Evolutionary conservation across 2,113 vertebrate genomes (phyloP).

Genomic region (Polyodon spathula): DNA sequence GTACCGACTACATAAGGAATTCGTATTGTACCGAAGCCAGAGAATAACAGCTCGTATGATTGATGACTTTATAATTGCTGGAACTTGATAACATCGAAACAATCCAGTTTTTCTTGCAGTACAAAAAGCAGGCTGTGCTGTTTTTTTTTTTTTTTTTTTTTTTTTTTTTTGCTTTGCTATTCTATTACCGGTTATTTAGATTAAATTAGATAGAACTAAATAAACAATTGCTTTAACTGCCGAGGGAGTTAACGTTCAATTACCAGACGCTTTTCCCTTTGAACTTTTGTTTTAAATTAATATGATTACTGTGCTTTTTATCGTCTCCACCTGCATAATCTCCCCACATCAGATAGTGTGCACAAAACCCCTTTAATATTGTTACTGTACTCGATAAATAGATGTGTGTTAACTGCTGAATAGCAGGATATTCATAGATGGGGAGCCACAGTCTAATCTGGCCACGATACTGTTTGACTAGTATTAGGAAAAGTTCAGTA

Average conservation of each 20-base stretch:
- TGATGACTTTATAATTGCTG: conserved; percentile 24
- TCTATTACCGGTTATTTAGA: conserved; percentile 44
- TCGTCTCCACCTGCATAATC: conserved; percentile 23
- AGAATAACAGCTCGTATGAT: conserved; percentile 13
- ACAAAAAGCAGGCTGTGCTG: not conserved
- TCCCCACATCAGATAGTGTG: conserved; percentile 25
- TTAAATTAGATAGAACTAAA: conserved; percentile 42
- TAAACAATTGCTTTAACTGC: conserved; percentile 36
- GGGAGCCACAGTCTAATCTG: too few species aligned
- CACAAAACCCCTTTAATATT: conserved; percentile 17
- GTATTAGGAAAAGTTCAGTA: too few species aligned
- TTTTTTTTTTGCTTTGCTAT: conserved; percentile 28
- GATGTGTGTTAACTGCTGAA: too few species aligned
- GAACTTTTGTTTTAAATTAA: conserved; percentile 41
- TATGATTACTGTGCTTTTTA: conserved; percentile 31
- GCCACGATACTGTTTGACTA: too few species aligned
- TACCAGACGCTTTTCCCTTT: conserved; percentile 26
- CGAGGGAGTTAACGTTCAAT: conserved; percentile 14
- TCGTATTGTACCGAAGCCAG: not conserved
- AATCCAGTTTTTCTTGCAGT: not conserved
- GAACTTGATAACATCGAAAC: conserved; percentile 22
- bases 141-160: too few species aligned
- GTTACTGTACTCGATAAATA: not conserved
- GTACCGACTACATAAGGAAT: too few species aligned
- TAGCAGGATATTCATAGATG: too few species aligned